Evolutionary conservation across 2,113 vertebrate species (phyloP), one percentile per base, ranked within the genome.

Genomic region (Bothrops jararaca): DNA sequence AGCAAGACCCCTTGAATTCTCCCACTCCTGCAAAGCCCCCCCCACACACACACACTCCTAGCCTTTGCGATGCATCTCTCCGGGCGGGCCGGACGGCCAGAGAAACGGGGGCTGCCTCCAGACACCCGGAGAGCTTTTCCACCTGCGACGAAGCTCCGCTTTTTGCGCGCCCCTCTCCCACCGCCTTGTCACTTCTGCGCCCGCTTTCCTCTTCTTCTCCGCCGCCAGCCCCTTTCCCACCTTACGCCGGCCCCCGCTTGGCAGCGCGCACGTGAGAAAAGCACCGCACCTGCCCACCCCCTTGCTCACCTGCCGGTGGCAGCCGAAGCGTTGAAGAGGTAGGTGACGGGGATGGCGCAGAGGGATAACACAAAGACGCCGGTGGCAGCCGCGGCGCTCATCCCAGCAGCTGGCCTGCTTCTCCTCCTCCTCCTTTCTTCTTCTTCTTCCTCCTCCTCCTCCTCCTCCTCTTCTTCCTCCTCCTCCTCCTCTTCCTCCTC

Each of bases 291-390:
- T 23, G 29, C 69, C 10, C n/a, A n/a, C n/a, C 7, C 88, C n/a
- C 24, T 26, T 11, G 53, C 24, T 26, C 53, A 9, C 48, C 42
- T 57, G 20, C 96, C 96, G 94, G 91, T 96, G 95, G 97, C 97
- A 52, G 97, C 97, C 91, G 98, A 93, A 58, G 97, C 97, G 95
- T 99, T 99, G 95, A 98, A 98, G 92, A 98, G 94, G 93, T 98
- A 99, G 50, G 98, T 98, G 95, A 97, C 97, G 86, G 98, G 99
- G 94, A 99, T 98, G 94, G 98, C 98, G 92, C 98, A 98, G 91
- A 99, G 95, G 90, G 99, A 98, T 93, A 99, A 95, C 50, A 98
- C 96, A 94, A 99, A 99, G 93, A 98, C 98, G 52, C 98, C 98
- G 2, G 98, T 99, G 94, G 98, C 98, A 9, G 98, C 98, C 42